Base-by-base conservation (phyloP, 2,888 invertebrate genomes). In the Rhodophaea formosa region DNA sequence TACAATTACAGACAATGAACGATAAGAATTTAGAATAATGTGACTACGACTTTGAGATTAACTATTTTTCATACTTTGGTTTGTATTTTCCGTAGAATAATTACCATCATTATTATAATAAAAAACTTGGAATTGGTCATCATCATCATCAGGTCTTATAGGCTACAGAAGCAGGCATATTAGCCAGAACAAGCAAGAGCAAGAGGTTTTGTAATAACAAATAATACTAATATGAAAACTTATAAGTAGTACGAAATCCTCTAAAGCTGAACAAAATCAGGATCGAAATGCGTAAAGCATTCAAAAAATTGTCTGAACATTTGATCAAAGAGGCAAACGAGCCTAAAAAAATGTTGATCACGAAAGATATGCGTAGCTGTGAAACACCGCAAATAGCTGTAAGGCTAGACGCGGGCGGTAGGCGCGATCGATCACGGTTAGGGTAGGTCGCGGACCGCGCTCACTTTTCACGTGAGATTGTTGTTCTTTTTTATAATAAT, bases 381-480 rank as follows among this genome's bases (percentile, higher is more conserved):
- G 68, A 72, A 74, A 74, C 73, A 75, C 72, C 74, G 64, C 51
- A 62, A 65, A 59, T 49, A 49, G 68, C 77, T 74, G 76, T 77
- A 77, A 73, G 72, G 69, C 66, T 77, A 75, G 71, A 71, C 51
- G 68, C 73, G 70, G 70, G 49, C 53, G 52, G 55, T 63, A 62
- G 59, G 78, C 58, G 69, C 83, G 83, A 87, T 86, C 87, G 86
- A 88, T 88, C 76, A 73, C 69, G 32, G 79, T 88, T 90, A 80
- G 72, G 89, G 88, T 80, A 89, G 89, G 89, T 89, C 89, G 79
- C 75, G 82, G 56, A 72, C 74, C 66, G 57, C 67, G 70, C 68
- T 68, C 69, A 66, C 59, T 60, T 66, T 67, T 67, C 68, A 66
- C 67, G 69, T 66, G 63, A n/a, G 35, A 51, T n/a, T 17, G 14